Conservation (phyloP, 2,797 vertebrate species). For the Sebastes cheni region DNA sequence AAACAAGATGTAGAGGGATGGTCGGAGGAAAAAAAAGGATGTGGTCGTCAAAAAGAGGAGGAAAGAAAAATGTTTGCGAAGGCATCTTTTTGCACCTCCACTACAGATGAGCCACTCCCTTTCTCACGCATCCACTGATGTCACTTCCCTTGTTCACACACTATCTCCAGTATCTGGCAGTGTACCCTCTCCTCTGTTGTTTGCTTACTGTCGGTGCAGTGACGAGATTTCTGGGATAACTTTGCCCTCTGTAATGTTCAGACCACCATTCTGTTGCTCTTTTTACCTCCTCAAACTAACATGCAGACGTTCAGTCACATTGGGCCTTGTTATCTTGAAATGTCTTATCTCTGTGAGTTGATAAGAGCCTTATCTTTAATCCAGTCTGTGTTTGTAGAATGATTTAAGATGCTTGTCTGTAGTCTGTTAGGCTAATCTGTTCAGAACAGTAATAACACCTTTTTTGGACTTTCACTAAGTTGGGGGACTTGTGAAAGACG, state of each 20-base stretch:
- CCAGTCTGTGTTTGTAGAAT: constrained; percentile 22
- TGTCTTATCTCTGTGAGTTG: constrained; percentile 10
- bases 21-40: neutral
- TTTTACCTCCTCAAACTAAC: constrained; percentile 2
- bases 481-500: neutral
- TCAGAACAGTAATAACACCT: neutral
- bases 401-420: constrained; percentile 6
- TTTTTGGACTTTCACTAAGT: neutral
- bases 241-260: constrained; percentile 29
- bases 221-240: constrained; percentile 34
- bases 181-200: constrained; percentile 10
- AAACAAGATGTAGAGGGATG: neutral
- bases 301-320: constrained; percentile 6
- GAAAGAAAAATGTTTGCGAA: neutral
- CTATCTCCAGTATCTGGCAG: constrained; percentile 10
- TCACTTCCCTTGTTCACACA: constrained; percentile 10
- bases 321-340: constrained; percentile 16
- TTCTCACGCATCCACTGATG: neutral
- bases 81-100: constrained; percentile 5
- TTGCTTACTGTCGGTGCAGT: constrained; percentile 37
- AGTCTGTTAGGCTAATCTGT: constrained; percentile 6
- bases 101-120: constrained; percentile 18
- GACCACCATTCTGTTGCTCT: neutral
- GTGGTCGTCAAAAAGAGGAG: neutral
- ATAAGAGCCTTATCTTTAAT: constrained; percentile 19